Conservation (phyloP, 2,888 invertebrate species). For the Steinernema carpocapsae region DNA sequence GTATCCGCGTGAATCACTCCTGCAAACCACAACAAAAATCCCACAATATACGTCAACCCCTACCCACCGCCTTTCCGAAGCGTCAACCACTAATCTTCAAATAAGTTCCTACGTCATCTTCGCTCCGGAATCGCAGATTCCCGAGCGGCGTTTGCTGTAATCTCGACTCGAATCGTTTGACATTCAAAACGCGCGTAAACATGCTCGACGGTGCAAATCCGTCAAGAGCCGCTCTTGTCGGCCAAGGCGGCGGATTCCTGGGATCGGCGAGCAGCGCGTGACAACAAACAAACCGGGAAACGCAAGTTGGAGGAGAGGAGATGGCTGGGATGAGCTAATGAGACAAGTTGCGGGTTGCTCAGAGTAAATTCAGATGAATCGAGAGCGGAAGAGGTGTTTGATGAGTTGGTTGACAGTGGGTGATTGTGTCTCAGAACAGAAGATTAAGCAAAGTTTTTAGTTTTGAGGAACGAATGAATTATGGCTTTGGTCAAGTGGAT, state of each 20-base stretch:
- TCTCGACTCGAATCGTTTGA: slow-evolving; percentile 17
- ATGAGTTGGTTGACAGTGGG: neutral
- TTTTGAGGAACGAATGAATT: too few relatives aligned
- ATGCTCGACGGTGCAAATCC: slow-evolving; percentile 25
- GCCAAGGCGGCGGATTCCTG: neutral
- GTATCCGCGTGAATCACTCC: too few relatives aligned
- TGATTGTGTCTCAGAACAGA: too few relatives aligned
- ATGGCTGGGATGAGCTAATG: neutral
- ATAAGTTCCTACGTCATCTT: neutral
- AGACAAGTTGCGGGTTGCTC: neutral
- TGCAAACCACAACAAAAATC: too few relatives aligned
- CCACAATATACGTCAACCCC: too few relatives aligned
- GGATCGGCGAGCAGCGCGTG: slow-evolving; percentile 15
- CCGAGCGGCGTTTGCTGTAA: slow-evolving; percentile 11
- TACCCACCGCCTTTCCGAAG: too few relatives aligned
- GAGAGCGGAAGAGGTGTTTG: neutral
- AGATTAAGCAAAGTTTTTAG: too few relatives aligned
- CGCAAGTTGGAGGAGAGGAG: neutral
- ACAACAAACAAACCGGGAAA: slow-evolving; percentile 15
- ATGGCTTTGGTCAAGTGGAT: too few relatives aligned
- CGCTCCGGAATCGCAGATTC: neutral
- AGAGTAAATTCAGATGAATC: neutral
- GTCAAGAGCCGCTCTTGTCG: slow-evolving; percentile 9
- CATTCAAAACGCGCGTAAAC: slow-evolving; percentile 31
- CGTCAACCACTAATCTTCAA: too few relatives aligned